Evolutionary conservation across 2,888 invertebrate genomes (phyloP), one percentile per base, ranked within the genome.

Genomic region (Heliconius charithonia): DNA sequence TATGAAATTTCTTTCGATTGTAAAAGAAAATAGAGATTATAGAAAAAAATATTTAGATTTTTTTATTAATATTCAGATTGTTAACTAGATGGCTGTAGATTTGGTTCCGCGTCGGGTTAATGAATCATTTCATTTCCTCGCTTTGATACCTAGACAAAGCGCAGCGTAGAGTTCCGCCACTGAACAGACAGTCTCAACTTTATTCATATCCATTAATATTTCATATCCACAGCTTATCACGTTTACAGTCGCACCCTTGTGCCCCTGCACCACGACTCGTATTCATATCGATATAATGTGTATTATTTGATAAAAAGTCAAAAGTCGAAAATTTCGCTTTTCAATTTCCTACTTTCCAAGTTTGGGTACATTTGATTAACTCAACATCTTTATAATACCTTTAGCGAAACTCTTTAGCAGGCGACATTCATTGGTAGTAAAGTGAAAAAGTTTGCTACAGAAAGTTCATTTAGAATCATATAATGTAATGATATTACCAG

Each of bases 371-470:
- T 63, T 74, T 74, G 73, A 74, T 74, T 74, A 74, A 74, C 29
- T 59, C 29, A 37, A 74, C 73, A 63, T 63, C 63, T 74, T 62
- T 74, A 25, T 62, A 76, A 76, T 59, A 37, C 25, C 69, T 76
- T 76, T 62, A 19, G 41, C 37, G 27, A 37, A 74, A 74, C 63
- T 74, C 73, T 74, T 74, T 27, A 73, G 62, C 73, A 12, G 41
- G 62, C 73, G 73, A 74, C 62, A 62, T 62, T 76, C 74, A 77
- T 76, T 72, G 76, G 69, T 66, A 63, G 75, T 77, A 79, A 77
- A 79, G 75, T 73, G 65, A 65, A 79, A 70, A 75, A 73, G 63
- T 77, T 77, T 77, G 70, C 70, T 67, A 75, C 37, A n/a, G 41
- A 77, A 66, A 74, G 27, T 56, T 74, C 45, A 69, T 41, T 79